phyloP scores from a whole-genome alignment of 2,888 invertebrate species.

The Oscheius myriophilus region DNA sequence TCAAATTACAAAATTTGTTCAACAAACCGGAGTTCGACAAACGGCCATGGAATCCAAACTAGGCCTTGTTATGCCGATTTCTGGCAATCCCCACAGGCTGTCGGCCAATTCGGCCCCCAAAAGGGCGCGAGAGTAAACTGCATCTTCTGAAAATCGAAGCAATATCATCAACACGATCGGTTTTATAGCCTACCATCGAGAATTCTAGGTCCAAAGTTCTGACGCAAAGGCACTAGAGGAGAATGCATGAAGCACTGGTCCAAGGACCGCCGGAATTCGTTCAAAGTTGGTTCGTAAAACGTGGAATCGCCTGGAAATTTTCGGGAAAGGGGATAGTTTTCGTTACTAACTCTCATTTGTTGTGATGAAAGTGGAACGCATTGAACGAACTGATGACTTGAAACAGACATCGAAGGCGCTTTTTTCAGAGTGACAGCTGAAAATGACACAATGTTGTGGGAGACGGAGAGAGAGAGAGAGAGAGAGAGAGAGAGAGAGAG shows the following conservation, averaged over 20 bases:
- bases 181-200: no score
- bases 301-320: conserved; percentile 4
- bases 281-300: conserved; percentile 8
- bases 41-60: conserved; percentile 53
- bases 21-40: conserved; percentile 46
- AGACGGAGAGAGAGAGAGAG: conserved; percentile 1
- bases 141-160: conserved; percentile 48
- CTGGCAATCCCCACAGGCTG: conserved; percentile 62
- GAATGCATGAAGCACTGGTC: conserved; percentile 51
- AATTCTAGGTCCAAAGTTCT: conserved; percentile 43
- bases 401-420: conserved; percentile 64
- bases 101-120: conserved; percentile 63
- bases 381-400: conserved; percentile 49
- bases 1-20: neutral
- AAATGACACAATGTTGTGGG: conserved; percentile 9
- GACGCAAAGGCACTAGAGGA: conserved; percentile 45
- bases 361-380: conserved; percentile 16
- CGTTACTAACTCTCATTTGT: conserved; percentile 25
- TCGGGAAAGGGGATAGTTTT: neutral
- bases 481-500: neutral
- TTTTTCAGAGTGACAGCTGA: conserved; percentile 61
- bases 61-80: conserved; percentile 46
- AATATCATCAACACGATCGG: no score
- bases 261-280: conserved; percentile 37
- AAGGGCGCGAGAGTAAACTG: conserved; percentile 59